A percentile compares a stretch with the other conserved stretches of the same genome.
These are phyloP conservation scores for Thunnus albacares DNA, from an alignment of 2,797 vertebrate genomes.

Conservation along the genomic window DNA sequence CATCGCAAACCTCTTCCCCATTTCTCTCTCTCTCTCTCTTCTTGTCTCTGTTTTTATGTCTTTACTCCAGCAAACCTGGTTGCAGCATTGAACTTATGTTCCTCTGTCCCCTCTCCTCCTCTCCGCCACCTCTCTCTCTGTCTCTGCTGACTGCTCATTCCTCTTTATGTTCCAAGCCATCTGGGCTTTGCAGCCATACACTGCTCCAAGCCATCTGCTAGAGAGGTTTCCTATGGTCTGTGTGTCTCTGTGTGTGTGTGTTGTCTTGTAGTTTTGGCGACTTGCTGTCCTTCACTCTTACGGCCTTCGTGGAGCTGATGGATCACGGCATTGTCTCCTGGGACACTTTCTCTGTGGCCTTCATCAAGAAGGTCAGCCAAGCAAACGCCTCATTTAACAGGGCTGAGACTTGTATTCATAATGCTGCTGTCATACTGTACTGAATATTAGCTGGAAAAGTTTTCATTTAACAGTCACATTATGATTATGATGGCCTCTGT, in stretches of 20 bases:
- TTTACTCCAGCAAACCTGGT: constrained; percentile 64
- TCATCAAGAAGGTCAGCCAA: constrained; percentile 96
- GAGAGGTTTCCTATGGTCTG: constrained; percentile 77
- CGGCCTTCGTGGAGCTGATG: constrained; percentile 99
- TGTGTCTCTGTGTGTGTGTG: constrained; percentile 70
- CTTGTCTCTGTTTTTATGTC: constrained; percentile 28
- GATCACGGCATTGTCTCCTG: constrained; percentile 99
- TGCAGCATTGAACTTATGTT: constrained; percentile 55
- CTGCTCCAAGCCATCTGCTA: constrained; percentile 56
- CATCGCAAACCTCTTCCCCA: constrained; percentile 52
- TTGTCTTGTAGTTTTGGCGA: constrained; percentile 95
- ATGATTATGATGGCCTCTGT: not conserved
- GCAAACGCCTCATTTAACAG: constrained; percentile 27
- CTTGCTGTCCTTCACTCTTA: constrained; percentile 98
- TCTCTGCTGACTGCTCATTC: constrained; percentile 59
- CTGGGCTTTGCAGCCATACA: constrained; percentile 67
- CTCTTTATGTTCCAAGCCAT: constrained; percentile 50
- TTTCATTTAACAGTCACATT: not conserved
- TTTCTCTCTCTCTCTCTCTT: constrained; percentile 22
- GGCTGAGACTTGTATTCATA: not conserved
- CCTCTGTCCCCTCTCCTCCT: constrained; percentile 35
- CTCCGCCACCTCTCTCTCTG: constrained; percentile 35
- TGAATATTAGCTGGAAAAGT: not conserved
- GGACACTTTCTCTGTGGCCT: constrained; percentile 98
- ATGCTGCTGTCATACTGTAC: not conserved